A percentile compares a stretch with the other conserved stretches of the same genome.
Evolutionary conservation across 1,140 invertebrate species (phyloP).

Genomic region (Nasonia longicornis): DNA sequence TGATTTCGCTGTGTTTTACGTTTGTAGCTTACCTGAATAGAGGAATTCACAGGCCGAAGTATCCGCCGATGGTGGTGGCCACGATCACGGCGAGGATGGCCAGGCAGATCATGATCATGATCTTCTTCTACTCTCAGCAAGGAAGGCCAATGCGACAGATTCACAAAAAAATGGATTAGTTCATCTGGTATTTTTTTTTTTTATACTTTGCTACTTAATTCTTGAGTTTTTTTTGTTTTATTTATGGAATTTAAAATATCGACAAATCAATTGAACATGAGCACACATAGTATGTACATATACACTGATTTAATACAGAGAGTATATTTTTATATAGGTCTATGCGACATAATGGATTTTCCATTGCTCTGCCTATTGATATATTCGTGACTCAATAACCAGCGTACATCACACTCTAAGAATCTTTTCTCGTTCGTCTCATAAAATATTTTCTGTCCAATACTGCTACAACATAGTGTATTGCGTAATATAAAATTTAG

Average conservation of each 20-base stretch:
- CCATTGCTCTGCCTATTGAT: conserved; percentile 10
- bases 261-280: conserved; percentile 23
- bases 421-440: conserved; percentile 17
- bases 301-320: conserved; percentile 3
- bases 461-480: conserved; percentile 50
- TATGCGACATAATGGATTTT: conserved; percentile 1
- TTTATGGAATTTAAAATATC: conserved; percentile 17
- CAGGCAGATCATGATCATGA: conserved; percentile 98
- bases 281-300: conserved; percentile 13
- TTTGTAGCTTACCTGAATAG: conserved; percentile 54
- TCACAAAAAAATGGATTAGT: conserved; percentile 52
- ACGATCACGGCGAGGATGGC: conserved; percentile 89
- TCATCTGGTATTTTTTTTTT: conserved; percentile 11
- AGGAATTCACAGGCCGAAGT: conserved; percentile 70
- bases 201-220: background rate
- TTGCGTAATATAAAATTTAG: conserved; percentile 16
- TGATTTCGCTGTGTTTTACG: background rate
- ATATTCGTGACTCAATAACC: background rate
- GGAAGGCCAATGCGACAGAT: conserved; percentile 55
- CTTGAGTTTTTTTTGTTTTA: conserved; percentile 51
- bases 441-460: conserved; percentile 56
- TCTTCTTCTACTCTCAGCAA: conserved; percentile 93
- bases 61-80: conserved; percentile 79
- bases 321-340: background rate
- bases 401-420: background rate